These are phyloP conservation scores for Parazoanthus swiftii DNA, from an alignment of 92 coral and sea anemone genomes.

Conservation along the genomic window DNA sequence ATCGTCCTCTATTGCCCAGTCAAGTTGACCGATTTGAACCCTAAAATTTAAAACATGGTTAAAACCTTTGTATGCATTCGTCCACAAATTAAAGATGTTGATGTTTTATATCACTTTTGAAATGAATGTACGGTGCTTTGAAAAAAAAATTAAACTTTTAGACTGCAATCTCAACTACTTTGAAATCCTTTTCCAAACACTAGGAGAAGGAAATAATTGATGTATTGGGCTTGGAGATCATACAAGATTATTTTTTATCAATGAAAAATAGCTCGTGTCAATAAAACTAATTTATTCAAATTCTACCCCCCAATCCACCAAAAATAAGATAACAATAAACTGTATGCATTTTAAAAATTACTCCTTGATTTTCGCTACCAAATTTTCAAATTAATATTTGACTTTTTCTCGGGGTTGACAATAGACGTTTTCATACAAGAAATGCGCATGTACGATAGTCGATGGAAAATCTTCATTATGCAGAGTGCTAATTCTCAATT, in stretches of 20 bases:
- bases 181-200: neutral
- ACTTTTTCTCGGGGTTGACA: no score
- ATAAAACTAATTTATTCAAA: neutral
- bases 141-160: neutral
- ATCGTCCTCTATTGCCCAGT: neutral
- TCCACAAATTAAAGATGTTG: neutral
- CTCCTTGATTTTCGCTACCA: neutral
- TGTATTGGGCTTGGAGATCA: neutral
- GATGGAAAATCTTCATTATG: no score
- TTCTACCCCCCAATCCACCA: neutral
- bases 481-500: no score
- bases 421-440: neutral
- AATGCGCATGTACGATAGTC: neutral
- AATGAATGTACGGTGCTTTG: neutral
- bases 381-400: no score
- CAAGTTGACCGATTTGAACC: neutral
- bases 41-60: neutral
- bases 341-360: neutral
- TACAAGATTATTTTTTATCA: no score
- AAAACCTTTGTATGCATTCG: conserved; percentile 8
- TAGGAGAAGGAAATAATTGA: neutral
- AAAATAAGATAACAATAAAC: no score
- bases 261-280: neutral
- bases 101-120: neutral
- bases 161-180: neutral